Evolutionary conservation across 2,113 vertebrate species (phyloP).

Genomic region (Myiagra hebetior): DNA sequence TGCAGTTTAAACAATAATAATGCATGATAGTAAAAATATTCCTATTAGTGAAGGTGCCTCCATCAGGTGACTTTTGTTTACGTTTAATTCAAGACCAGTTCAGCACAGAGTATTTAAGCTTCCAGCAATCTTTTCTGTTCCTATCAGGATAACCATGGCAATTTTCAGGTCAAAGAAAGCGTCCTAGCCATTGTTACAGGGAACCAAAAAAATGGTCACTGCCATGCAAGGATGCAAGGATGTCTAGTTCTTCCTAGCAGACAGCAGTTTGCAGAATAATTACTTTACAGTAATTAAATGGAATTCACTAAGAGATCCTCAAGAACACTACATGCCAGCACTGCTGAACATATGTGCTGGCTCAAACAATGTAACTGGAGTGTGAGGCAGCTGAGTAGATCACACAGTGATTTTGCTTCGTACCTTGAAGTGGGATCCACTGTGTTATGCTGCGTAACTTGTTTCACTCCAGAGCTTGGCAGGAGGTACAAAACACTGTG

Average conservation of each 20-base stretch:
- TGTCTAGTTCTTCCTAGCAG: background rate
- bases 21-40: background rate
- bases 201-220: accelerated
- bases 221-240: background rate
- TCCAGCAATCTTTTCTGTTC: background rate
- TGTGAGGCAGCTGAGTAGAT: background rate
- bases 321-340: background rate
- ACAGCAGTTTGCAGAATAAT: background rate
- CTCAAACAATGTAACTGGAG: background rate
- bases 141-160: background rate
- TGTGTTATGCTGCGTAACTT: accelerated
- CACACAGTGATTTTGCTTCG: background rate
- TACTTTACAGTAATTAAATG: background rate
- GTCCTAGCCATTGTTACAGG: background rate
- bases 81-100: background rate
- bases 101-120: background rate
- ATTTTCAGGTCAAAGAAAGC: background rate
- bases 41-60: background rate
- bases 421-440: background rate
- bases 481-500: background rate
- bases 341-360: background rate
- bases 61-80: background rate
- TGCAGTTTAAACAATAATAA: background rate
- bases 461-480: background rate
- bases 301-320: background rate